Conservation (phyloP, 2,113 vertebrate genomes). For the Petrocephalus zakoni region DNA sequence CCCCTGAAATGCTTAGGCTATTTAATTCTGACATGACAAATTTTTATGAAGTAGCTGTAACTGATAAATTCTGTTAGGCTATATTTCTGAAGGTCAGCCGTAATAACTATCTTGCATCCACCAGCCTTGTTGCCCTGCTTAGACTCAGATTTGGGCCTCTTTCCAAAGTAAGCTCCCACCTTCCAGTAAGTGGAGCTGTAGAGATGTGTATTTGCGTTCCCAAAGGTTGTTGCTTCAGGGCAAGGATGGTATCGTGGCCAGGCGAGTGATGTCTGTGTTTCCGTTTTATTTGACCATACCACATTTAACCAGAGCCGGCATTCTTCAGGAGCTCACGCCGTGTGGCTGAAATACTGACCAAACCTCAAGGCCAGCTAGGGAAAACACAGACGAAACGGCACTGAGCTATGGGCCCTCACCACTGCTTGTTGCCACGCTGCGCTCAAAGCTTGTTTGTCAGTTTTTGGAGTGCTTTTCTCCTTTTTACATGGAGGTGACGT, state of each 20-base stretch:
- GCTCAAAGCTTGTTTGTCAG: background rate
- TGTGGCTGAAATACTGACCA: conserved; percentile 42
- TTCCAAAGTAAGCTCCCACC: conserved; percentile 41
- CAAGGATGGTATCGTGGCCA: conserved; percentile 46
- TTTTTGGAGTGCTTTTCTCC: too few relatives aligned
- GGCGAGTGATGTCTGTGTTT: background rate
- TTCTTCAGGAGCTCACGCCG: conserved; percentile 41
- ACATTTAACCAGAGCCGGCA: conserved; percentile 41
- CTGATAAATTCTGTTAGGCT: conserved; percentile 66
- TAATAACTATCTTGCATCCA: conserved; percentile 59
- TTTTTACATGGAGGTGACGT: background rate
- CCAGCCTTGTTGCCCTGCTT: conserved; percentile 48
- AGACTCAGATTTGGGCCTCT: conserved; percentile 38
- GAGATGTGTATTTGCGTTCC: conserved; percentile 45
- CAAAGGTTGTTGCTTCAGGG: conserved; percentile 62
- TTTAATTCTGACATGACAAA: background rate
- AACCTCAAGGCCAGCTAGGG: conserved; percentile 27
- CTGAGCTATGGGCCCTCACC: background rate
- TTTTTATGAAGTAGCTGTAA: conserved; percentile 33
- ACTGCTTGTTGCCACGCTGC: background rate
- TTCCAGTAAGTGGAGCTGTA: conserved; percentile 54
- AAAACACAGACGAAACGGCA: background rate
- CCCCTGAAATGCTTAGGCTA: background rate
- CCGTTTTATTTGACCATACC: conserved; percentile 12
- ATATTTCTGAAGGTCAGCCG: conserved; percentile 60